Conservation (phyloP, 2,797 vertebrate species). For the Centroberyx gerrardi region DNA sequence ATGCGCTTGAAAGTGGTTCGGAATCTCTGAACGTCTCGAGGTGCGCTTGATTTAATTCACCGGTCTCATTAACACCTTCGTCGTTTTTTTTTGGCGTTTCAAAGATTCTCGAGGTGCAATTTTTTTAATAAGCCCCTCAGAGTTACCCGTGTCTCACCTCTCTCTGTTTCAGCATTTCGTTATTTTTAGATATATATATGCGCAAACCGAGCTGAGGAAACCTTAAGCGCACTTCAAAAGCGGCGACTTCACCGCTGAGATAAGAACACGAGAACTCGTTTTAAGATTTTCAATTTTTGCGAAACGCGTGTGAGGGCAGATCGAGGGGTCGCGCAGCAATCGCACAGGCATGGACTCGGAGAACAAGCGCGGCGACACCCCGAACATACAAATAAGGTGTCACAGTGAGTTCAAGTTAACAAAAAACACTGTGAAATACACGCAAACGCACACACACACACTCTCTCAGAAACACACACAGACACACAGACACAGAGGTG, state of each 20-base stretch:
- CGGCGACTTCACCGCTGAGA: constrained; percentile 32
- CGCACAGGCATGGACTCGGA: constrained; percentile 4
- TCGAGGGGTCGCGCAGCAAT: constrained; percentile 3
- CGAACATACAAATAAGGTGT: constrained; percentile 26
- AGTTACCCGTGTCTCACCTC: too few relatives aligned
- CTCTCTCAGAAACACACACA: constrained; percentile 3
- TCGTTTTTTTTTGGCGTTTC: not conserved
- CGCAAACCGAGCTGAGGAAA: too few relatives aligned
- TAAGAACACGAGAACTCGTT: constrained; percentile 25
- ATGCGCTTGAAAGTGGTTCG: not conserved
- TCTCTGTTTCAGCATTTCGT: too few relatives aligned
- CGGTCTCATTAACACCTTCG: not conserved
- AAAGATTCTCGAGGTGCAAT: not conserved
- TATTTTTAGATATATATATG: too few relatives aligned
- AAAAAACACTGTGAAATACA: constrained; percentile 19
- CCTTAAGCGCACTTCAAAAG: constrained; percentile 3
- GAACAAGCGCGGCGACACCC: not conserved
- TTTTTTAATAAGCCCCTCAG: not conserved
- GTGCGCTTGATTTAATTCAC: constrained; percentile 56
- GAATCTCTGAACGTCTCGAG: not conserved
- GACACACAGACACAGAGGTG: constrained; percentile 17
- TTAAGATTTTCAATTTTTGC: constrained; percentile 15
- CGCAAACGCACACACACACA: not conserved
- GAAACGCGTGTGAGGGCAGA: constrained; percentile 23
- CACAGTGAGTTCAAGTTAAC: constrained; percentile 34